Evolutionary conservation across 2,888 invertebrate species (phyloP), one percentile per base, ranked within the genome.

Genomic region (Troides oblongomaculatus): DNA sequence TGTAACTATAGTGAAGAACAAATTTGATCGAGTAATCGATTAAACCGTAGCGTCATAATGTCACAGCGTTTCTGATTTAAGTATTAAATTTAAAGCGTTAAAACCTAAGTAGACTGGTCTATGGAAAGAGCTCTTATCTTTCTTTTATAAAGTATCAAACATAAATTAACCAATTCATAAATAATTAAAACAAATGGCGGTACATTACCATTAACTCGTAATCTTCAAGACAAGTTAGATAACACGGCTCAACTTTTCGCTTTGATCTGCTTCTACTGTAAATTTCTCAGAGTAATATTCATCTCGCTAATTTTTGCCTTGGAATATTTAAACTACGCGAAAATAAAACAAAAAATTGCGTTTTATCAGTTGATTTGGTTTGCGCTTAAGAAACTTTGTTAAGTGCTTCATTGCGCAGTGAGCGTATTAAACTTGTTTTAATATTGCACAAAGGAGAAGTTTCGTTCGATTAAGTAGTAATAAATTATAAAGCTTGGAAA

Each of bases 381-480:
- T 46, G 50, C 50, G 50, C 59, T 59, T 60, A 30, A 50, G 46
- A 66, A 66, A 60, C 66, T 66, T 66, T 59, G 18, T 59, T 25
- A 10, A 59, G 59, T n/a, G 21, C 60, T 66, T 50, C 30, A 50
- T 60, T 66, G 66, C 66, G 50, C 60, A 25, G 59, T 65, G 18
- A 66, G 36, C 60, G 60, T 36, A 66, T 50, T 66, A 50, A 25
- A 60, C 30, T 60, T 60, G 74, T 72, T 69, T 72, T 57, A n/a
- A 21, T 21, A 57, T 57, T 21, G 21, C 18, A 57, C 57, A 57
- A 21, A 57, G n/a, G 18, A 17, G 23, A 57, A 57, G 10, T 21
- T 57, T 50, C 50, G 17, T 50, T 50, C 50, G 50, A 50, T 50
- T 50, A 17, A 50, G 17, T 5, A 50, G 50, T 50, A 50, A 50